phyloP scores from a whole-genome alignment of 2,113 vertebrate genomes.

The Gallinago paraguaiae region DNA sequence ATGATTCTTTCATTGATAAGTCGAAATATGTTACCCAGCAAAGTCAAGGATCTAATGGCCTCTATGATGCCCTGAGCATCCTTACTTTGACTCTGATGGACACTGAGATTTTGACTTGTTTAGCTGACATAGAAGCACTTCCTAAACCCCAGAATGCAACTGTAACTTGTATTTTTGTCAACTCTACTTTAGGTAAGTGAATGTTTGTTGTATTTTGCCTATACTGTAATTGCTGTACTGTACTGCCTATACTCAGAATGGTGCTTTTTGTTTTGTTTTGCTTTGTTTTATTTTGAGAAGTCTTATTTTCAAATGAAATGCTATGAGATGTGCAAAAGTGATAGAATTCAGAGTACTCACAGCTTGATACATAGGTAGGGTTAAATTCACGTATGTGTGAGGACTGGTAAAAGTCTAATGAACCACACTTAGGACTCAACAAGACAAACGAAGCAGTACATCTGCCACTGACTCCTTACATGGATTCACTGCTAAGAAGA shows the following conservation, averaged over 20 bases:
- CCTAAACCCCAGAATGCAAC: constrained; percentile 63
- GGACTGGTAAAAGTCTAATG: not conserved
- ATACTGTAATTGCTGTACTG: not conserved
- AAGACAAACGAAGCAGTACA: not conserved
- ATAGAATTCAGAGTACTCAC: not conserved
- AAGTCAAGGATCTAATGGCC: constrained; percentile 45
- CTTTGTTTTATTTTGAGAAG: not conserved
- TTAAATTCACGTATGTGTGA: not conserved
- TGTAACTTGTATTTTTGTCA: constrained; percentile 74
- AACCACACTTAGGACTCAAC: not conserved
- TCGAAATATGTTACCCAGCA: constrained; percentile 69
- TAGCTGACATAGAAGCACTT: constrained; percentile 78
- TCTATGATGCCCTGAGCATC: constrained; percentile 74
- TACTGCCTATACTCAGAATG: not conserved
- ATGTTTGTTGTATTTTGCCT: not conserved
- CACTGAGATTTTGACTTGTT: constrained; percentile 78
- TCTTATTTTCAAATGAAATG: not conserved
- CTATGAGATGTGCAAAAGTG: not conserved
- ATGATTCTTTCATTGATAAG: constrained; percentile 60
- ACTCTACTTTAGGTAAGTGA: constrained; percentile 68
- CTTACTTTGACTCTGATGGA: constrained; percentile 72
- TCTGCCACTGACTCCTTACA: not conserved
- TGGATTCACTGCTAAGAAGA: not conserved
- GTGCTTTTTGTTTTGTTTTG: not conserved
- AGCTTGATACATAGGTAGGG: not conserved